These are phyloP conservation scores for Ditula angustiorana DNA, from an alignment of 2,888 invertebrate species.

Conservation along the genomic window DNA sequence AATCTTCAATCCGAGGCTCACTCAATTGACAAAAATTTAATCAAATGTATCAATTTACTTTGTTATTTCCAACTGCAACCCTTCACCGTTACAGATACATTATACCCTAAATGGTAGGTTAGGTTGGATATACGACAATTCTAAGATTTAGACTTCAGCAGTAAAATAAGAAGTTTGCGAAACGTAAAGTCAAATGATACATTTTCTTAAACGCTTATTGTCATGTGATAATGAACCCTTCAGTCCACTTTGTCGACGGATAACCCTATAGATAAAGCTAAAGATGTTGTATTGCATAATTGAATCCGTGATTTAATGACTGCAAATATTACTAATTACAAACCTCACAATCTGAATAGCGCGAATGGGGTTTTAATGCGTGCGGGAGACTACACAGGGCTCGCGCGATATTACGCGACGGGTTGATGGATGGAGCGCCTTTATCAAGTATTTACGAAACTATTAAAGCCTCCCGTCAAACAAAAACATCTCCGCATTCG, in stretches of 20 bases:
- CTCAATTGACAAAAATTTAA: too few species aligned
- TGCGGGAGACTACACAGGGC: conserved; percentile 25
- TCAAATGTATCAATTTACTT: too few species aligned
- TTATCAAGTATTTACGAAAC: conserved; percentile 52
- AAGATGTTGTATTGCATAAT: conserved; percentile 8
- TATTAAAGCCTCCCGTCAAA: conserved; percentile 53
- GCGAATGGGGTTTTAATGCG: conserved; percentile 22
- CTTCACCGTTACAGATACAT: too few species aligned
- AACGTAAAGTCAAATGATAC: too few species aligned
- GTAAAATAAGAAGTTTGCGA: neutral
- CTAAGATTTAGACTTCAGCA: neutral
- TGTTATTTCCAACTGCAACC: too few species aligned
- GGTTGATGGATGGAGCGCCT: conserved; percentile 49
- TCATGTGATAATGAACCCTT: too few species aligned
- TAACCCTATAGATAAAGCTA: conserved; percentile 1
- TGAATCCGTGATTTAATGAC: neutral
- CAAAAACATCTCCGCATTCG: conserved; percentile 72
- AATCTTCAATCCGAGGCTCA: too few species aligned
- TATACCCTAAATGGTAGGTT: too few species aligned
- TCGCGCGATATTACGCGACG: conserved; percentile 27
- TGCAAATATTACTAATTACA: conserved; percentile 24
- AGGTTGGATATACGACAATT: too few species aligned
- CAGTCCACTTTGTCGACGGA: too few species aligned
- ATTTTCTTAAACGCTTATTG: too few species aligned
- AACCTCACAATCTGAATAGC: conserved; percentile 15